Conservation (phyloP, 2,888 invertebrate species). For the Ceratothoa steindachneri region DNA sequence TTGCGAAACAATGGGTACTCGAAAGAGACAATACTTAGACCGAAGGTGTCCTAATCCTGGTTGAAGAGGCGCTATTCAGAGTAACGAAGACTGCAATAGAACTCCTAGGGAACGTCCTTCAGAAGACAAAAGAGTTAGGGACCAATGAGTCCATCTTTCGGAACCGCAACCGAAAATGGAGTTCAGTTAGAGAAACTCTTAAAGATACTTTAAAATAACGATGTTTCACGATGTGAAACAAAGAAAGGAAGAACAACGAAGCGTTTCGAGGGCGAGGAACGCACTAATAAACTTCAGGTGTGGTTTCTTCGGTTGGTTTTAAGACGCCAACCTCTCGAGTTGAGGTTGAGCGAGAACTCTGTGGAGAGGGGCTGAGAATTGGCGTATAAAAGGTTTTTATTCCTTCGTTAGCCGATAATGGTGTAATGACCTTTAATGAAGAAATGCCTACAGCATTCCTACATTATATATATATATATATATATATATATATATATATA, state of each 20-base stretch:
- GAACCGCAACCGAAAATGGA: too few species aligned
- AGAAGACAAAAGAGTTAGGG: not conserved
- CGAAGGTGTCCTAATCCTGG: not conserved
- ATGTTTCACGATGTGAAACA: too few species aligned
- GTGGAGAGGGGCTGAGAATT: not conserved
- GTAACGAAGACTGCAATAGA: not conserved
- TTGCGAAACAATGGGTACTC: not conserved
- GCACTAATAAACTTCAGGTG: not conserved
- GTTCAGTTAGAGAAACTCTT: too few species aligned
- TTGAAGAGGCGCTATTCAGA: too few species aligned
- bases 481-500: not conserved
- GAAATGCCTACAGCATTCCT: not conserved
- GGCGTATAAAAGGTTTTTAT: too few species aligned
- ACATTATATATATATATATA: not conserved
- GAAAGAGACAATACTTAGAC: not conserved
- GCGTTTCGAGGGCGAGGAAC: not conserved
- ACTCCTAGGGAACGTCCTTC: not conserved
- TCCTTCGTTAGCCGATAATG: too few species aligned
- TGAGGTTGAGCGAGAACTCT: not conserved
- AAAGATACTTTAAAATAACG: too few species aligned
- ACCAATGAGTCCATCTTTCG: too few species aligned
- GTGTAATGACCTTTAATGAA: not conserved
- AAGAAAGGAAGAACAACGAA: not conserved
- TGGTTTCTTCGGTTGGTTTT: not conserved
- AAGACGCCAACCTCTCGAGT: not conserved